Evolutionary conservation across 2,113 vertebrate species (phyloP), one percentile per base, ranked within the genome.

Genomic region (Nothocercus julius): DNA sequence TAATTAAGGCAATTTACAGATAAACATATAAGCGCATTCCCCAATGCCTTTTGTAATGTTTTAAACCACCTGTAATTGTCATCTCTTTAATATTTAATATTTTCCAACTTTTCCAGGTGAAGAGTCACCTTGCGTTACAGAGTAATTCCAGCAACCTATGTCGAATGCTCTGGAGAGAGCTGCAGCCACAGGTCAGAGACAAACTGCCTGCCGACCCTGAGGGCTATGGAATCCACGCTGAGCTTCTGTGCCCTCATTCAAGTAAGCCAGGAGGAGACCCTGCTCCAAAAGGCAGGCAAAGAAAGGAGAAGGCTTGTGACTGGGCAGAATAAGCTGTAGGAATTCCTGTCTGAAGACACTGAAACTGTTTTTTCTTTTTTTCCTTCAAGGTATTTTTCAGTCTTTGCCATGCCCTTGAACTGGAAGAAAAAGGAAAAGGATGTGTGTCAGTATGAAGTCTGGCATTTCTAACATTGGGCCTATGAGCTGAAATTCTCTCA

Each of bases 391-490:
- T 8, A 38, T 44, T 53, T 45, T 76, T 73, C 70, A 34, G 15
- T 15, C 49, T 85, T 76, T 79, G 8, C 66, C 44, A 56, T 54
- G 77, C 4, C 44, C 69, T 66, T 73, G 32, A 84, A 59, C 13
- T 5, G 2, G 44, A 85, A 86, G 47, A 27, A 59, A 74, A 32
- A 80, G 34, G 19, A 78, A 32, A 79, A 28, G 30, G 9, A 32
- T 1, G 0, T 30, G 9, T 32, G 56, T 34, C 9, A 27, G 10
- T 61, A 47, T 1, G 7, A 89, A 79, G 4, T 11, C 6, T 82
- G 66, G n/a, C 17, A 73, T 79, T 92, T 89, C 38, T 77, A 58
- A 74, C 7, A 40, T 27, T 2, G 18, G 20, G 6, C n/a, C 79
- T 77, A 24, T 20, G 11, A 85, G 12, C 21, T 81, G 59, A 67